Evolutionary conservation across 23 tunicate genomes (phyloP), one percentile per base, ranked within the genome.

Genomic region (Styela plicata): DNA sequence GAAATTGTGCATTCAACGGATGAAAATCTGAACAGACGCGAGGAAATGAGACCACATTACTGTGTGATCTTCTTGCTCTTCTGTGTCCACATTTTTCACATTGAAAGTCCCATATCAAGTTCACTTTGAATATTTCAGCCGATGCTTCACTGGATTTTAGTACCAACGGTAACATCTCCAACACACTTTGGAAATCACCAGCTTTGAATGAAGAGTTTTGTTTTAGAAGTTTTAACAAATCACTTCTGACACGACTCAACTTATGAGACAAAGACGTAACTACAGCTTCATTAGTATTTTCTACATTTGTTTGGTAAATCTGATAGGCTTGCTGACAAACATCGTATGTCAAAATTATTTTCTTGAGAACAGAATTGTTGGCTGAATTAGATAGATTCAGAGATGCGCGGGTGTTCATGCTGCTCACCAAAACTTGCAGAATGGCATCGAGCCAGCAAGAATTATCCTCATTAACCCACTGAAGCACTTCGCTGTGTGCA

Each of bases 381-480:
- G 77, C 23, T 3, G 34, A 30, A 3, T 30, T 30, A 2, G 37
- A 71, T 30, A 71, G 5, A 5, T 34, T 71, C 32, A 71, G 7
- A 71, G 77, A 33, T 30, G 77, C 63, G 3, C 90, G 80, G 16
- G 61, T 34, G 32, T 30, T 33, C 0, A 20, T 31, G 34, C 90
- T 86, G 74, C 63, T 79, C 18, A 73, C 88, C 17, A 84, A 24
- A 29, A 85, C 63, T 17, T 79, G 85, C 20, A 89, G 62, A 2
- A 89, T 27, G 2, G 87, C 84, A 65, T 89, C 94, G 0, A 89
- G 83, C 94, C 94, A 89, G 73, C 94, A 89, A 0, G 86, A 74
- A 64, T 84, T 89, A 0, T 61, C 36, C 10, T 79, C 83, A 66
- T 89, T 89, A 30, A 33, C 22, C 88, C 88, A 89, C 35, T 84